These are phyloP conservation scores for Tragulus kanchil DNA, from an alignment of 2,113 vertebrate genomes.

Conservation along the genomic window DNA sequence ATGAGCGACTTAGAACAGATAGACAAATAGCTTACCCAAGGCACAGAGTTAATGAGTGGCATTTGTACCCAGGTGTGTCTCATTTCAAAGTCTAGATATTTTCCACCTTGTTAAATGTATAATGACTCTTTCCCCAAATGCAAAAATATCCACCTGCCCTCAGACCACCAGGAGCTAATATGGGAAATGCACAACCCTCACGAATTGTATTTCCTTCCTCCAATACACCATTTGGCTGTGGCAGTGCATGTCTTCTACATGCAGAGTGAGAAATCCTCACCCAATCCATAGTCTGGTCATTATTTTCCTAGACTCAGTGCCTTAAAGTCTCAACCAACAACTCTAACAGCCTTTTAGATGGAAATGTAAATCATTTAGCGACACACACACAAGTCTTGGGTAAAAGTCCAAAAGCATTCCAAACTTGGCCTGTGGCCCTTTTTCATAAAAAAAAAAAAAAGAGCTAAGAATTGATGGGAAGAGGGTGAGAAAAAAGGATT, in stretches of 20 bases:
- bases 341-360: conserved; percentile 62
- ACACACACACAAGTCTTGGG: conserved; percentile 53
- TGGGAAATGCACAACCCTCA: neutral
- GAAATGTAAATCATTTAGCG: conserved; percentile 68
- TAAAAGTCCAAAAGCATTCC: conserved; percentile 61
- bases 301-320: conserved; percentile 21
- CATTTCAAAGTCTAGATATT: conserved; percentile 21
- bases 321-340: conserved; percentile 31
- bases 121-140: neutral
- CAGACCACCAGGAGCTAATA: neutral
- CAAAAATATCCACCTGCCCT: neutral
- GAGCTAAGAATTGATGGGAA: neutral
- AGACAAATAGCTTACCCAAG: neutral
- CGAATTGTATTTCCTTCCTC: neutral
- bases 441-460: neutral
- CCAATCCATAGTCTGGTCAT: neutral
- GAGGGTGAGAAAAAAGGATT: neutral
- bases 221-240: neutral
- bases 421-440: conserved; percentile 21
- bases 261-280: neutral
- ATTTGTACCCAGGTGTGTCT: neutral
- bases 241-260: neutral
- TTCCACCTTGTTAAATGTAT: neutral
- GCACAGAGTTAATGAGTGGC: neutral
- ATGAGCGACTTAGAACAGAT: neutral